Base-by-base conservation (phyloP, 2,888 invertebrate genomes). In the Hyppa rectilinea region DNA sequence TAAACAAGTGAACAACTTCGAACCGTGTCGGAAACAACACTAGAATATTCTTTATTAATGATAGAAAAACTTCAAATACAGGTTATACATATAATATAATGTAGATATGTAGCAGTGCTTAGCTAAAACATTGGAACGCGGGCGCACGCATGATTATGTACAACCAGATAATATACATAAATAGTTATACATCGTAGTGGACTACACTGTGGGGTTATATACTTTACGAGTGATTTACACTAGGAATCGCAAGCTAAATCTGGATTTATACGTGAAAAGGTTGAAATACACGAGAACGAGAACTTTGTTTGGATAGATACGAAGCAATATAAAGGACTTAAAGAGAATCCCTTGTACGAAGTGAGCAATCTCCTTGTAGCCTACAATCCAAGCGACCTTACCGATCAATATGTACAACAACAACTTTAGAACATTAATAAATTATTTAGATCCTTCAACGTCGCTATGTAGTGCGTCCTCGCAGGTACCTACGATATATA, bases 1-100 rank as follows among this genome's bases (percentile, higher is more conserved):
- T 95, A 95, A 95, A 95, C 94, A 94, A 93, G 95, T 95, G 94
- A 96, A 95, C 95, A 95, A 94, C 90, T 94, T 94, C 90, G 92
- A 95, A 94, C 93, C 82, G 94, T 95, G 94, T 94, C 90, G 91
- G 91, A 92, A 91, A 90, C 93, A 95, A 94, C 92, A 89, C 94
- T 95, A 94, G 91, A 92, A 92, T 92, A 91, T 91, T 90, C 87
- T 90, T 92, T 89, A 92, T 91, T 93, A 93, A 93, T 94, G 87
- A 93, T 94, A 95, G 94, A 95, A 94, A 87, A 93, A 90, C 90
- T 92, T 93, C 89, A 91, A 93, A 91, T 93, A 92, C 88, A 90
- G 90, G 89, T 93, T 93, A 93, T 90, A 91, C 87, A 93, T 84
- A 87, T 66, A 68, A 73, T 83, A 75, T 84, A 79, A 87, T 89